phyloP scores from a whole-genome alignment of 2,797 vertebrate species.

The Poeciliopsis paucimaculata region DNA sequence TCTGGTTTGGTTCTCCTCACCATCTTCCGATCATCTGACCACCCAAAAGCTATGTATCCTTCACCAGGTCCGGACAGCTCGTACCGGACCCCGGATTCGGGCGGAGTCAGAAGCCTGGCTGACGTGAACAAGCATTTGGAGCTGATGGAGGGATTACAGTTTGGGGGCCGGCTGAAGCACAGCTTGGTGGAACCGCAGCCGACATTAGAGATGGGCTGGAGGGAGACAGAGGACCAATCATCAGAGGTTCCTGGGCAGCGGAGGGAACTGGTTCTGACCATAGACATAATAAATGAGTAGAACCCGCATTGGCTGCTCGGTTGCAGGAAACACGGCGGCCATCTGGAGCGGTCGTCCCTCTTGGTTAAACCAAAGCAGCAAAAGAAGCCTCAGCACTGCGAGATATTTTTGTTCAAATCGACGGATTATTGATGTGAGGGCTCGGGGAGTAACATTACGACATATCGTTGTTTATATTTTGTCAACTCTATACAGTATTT shows the following conservation, averaged over 20 bases:
- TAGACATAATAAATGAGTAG: too few species aligned
- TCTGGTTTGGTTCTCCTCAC: constrained; percentile 47
- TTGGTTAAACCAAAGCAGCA: too few species aligned
- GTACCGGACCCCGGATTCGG: constrained; percentile 41
- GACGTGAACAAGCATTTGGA: constrained; percentile 80
- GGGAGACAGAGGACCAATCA: background rate
- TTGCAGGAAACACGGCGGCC: too few species aligned
- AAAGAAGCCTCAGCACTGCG: too few species aligned
- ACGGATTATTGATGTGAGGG: too few species aligned
- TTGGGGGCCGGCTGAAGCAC: constrained; percentile 74
- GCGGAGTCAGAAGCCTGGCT: constrained; percentile 23
- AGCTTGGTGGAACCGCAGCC: constrained; percentile 76
- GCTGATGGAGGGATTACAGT: constrained; percentile 69
- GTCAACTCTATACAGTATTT: too few species aligned
- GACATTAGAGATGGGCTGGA: constrained; percentile 47
- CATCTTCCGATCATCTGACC: constrained; percentile 82
- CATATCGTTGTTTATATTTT: too few species aligned
- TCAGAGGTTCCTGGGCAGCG: background rate
- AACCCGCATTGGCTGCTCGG: too few species aligned
- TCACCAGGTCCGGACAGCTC: constrained; percentile 72
- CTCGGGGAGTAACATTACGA: too few species aligned
- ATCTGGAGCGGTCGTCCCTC: too few species aligned
- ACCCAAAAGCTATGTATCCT: constrained; percentile 82
- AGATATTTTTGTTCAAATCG: too few species aligned
- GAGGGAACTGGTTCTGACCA: too few species aligned